Evolutionary conservation across 2,113 vertebrate genomes (phyloP).

Genomic region (Hyaena hyaena): DNA sequence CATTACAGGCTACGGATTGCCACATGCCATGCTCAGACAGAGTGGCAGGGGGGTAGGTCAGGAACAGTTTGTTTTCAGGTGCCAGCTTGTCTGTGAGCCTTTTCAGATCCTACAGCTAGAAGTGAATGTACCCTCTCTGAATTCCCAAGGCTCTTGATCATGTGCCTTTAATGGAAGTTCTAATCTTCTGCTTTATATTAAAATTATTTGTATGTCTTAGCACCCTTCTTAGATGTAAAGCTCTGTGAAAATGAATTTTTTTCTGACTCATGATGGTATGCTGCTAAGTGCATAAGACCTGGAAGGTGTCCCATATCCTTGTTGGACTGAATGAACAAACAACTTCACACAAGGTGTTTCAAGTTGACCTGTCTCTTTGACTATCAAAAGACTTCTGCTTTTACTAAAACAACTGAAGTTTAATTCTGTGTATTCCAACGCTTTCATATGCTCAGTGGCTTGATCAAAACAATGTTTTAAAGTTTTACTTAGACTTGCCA

Average conservation of each 20-base stretch:
- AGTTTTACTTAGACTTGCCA: not conserved
- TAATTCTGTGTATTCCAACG: not conserved
- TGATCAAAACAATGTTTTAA: not conserved
- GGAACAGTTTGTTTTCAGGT: not conserved
- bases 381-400: not conserved
- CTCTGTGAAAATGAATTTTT: not conserved
- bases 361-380: constrained; percentile 27
- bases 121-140: not conserved
- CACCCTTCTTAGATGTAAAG: not conserved
- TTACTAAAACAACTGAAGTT: constrained; percentile 16
- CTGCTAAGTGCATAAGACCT: not conserved
- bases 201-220: not conserved
- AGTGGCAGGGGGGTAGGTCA: not conserved
- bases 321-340: not conserved
- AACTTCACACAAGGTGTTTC: not conserved
- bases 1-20: not conserved
- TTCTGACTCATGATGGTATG: not conserved
- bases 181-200: not conserved
- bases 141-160: not conserved
- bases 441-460: not conserved
- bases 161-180: not conserved
- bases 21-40: not conserved
- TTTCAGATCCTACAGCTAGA: not conserved
- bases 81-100: not conserved
- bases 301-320: not conserved